Evolutionary conservation across 2,113 vertebrate species (phyloP).

Genomic region (Oryzias curvinotus): DNA sequence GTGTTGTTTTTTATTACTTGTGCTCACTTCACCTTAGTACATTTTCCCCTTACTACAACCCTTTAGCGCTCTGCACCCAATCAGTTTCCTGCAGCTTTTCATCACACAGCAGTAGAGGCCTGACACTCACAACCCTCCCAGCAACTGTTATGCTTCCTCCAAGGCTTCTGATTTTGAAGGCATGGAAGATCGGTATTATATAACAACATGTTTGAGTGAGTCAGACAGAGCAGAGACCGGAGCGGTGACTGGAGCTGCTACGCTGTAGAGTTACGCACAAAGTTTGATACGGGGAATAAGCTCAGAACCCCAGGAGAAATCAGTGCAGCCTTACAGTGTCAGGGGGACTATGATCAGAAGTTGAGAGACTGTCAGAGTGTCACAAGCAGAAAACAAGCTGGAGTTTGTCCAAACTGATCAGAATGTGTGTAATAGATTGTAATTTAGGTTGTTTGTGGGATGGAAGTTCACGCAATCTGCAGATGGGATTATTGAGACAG

Average conservation of each 20-base stretch:
- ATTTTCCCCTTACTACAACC: too few relatives aligned
- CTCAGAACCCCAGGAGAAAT: constrained; percentile 32
- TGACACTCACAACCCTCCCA: constrained; percentile 18
- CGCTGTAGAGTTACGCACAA: constrained; percentile 42
- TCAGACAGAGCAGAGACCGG: constrained; percentile 31
- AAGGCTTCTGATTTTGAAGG: constrained; percentile 33
- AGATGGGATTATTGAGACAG: constrained; percentile 11
- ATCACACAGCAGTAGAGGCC: constrained; percentile 5
- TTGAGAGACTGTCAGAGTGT: constrained; percentile 27
- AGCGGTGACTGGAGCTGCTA: constrained; percentile 32
- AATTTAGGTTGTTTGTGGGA: constrained; percentile 31
- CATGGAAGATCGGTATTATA: constrained; percentile 37
- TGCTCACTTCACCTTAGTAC: too few relatives aligned
- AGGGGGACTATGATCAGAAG: constrained; percentile 25
- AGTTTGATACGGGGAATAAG: constrained; percentile 48
- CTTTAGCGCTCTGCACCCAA: too few relatives aligned
- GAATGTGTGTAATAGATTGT: constrained; percentile 24
- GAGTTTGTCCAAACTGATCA: constrained; percentile 25
- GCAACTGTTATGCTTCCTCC: constrained; percentile 18
- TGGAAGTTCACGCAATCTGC: neutral
- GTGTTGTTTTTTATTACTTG: too few relatives aligned
- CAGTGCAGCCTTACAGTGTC: neutral
- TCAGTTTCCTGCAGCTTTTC: neutral
- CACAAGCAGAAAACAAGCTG: constrained; percentile 28
- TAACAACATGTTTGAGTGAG: constrained; percentile 54